These are phyloP conservation scores for Epinephelus awoara DNA, from an alignment of 2,797 vertebrate species.

Conservation along the genomic window DNA sequence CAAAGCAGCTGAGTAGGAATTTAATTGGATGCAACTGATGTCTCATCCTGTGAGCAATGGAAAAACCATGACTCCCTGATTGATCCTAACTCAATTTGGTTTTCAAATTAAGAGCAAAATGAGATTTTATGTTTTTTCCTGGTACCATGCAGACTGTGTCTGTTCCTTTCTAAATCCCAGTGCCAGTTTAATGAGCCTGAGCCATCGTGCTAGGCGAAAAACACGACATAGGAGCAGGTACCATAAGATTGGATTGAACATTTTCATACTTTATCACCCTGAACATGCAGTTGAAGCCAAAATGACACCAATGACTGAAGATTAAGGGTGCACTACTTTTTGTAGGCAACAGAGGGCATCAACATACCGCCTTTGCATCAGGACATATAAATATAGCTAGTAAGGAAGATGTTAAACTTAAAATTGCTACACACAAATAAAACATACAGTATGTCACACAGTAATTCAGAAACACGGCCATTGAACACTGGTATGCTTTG, in stretches of 20 bases:
- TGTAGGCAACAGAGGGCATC: conserved; percentile 63
- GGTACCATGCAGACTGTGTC: conserved; percentile 53
- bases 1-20: conserved; percentile 31
- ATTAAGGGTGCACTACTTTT: conserved; percentile 38
- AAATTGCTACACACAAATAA: conserved; percentile 36
- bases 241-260: conserved; percentile 23
- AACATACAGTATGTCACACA: conserved; percentile 33
- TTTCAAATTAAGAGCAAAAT: conserved; percentile 60
- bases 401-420: conserved; percentile 22
- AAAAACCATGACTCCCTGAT: conserved; percentile 65
- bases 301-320: neutral
- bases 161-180: conserved; percentile 28
- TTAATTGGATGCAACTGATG: conserved; percentile 63
- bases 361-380: conserved; percentile 37
- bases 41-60: conserved; percentile 60
- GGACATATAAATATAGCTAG: conserved; percentile 7
- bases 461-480: conserved; percentile 35
- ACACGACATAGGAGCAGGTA: conserved; percentile 25
- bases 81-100: conserved; percentile 73
- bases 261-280: conserved; percentile 6
- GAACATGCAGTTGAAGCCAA: conserved; percentile 30
- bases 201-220: conserved; percentile 33
- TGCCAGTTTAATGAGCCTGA: conserved; percentile 46
- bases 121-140: conserved; percentile 48
- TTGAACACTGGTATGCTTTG: conserved; percentile 40